Evolutionary conservation across 2,113 vertebrate species (phyloP), one percentile per base, ranked within the genome.

Genomic region (Malurus melanocephalus): DNA sequence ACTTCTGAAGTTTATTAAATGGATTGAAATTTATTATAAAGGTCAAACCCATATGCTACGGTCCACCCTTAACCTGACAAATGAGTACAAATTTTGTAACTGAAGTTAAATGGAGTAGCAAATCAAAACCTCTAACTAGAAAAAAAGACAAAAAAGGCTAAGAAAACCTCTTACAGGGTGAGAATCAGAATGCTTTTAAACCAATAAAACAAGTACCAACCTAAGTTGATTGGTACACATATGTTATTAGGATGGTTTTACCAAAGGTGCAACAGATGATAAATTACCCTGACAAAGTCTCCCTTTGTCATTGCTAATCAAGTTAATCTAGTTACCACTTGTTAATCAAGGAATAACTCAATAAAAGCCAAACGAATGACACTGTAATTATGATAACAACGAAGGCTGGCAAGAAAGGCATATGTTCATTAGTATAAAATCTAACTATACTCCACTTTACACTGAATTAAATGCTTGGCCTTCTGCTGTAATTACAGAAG

Each of bases 321-420:
- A 92, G 80, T 90, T 95, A 93, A 94, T 92, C 51, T 11, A 92
- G 87, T 93, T 94, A 95, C 91, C 93, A 90, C 71, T 73, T 95
- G 94, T 96, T 96, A 96, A 97, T 97, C 95, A 95, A 96, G 75
- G 78, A 95, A 86, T 74, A 96, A 96, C 94, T 96, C 91, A 94
- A 94, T 74, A 89, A 88, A 93, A 55, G 89, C 94, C 94, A 88
- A 96, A 92, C 92, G 94, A 96, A 97, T 93, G 96, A 95, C 79
- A 65, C 43, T 90, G 80, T 86, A 94, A 96, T 96, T 96, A 95
- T 90, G 85, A 94, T 90, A 94, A 94, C 96, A 89, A 94, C 16
- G 2, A 90, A 95, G 84, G 94, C 78, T 93, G 92, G 87, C 68
- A 95, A 95, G 93, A 96, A 93, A 89, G 68, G 71, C 90, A 65